Percentiles rank a stretch among this genome's conserved stretches.
Conservation (phyloP, 2,113 vertebrate genomes). For the Anthoscopus minutus region DNA sequence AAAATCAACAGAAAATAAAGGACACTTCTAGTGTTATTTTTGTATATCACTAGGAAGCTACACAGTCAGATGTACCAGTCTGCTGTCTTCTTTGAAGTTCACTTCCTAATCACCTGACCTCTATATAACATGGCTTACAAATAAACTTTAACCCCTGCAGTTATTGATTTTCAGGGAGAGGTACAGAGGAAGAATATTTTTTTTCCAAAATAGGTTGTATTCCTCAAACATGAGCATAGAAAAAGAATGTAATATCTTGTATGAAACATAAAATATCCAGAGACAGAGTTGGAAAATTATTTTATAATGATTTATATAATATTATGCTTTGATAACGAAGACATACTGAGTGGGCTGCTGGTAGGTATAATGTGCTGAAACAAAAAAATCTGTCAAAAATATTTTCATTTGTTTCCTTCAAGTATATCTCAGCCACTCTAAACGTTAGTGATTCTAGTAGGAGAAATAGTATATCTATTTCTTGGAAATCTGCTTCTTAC, state of each 20-base stretch:
- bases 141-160: neutral
- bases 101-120: neutral
- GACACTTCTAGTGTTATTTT: neutral
- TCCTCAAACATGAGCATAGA: neutral
- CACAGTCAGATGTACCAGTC: accelerated
- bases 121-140: neutral
- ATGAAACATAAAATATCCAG: neutral
- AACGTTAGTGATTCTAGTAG: neutral
- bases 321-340: neutral
- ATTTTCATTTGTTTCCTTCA: neutral
- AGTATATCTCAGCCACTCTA: neutral
- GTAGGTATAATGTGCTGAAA: neutral
- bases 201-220: neutral
- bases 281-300: neutral
- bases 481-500: neutral
- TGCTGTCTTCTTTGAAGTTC: neutral
- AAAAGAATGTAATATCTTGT: neutral
- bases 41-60: neutral
- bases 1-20: neutral
- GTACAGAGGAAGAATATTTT: neutral
- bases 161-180: neutral
- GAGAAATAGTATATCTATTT: neutral
- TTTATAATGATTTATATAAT: neutral
- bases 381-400: neutral
- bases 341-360: neutral